These are phyloP conservation scores for Semnornis frantzii DNA, from an alignment of 2,113 vertebrate genomes.

Conservation along the genomic window DNA sequence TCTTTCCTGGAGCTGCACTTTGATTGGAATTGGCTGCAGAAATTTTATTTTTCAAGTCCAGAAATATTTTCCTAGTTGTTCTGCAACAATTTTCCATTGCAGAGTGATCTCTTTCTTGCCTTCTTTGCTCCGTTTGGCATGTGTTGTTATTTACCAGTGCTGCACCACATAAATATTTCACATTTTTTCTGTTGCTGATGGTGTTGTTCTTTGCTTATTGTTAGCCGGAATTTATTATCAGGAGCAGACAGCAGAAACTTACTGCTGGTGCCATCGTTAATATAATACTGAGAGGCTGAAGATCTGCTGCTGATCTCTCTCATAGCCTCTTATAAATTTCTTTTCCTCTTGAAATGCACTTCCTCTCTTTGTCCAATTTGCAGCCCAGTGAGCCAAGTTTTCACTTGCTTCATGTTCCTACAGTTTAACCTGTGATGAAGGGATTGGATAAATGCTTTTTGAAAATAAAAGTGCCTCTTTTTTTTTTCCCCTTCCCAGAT, in stretches of 20 bases:
- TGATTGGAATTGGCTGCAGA: not conserved
- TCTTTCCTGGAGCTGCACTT: not conserved
- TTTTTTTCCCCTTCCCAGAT: not conserved
- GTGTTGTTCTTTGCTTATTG: not conserved
- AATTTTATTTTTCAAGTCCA: not conserved
- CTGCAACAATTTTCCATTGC: not conserved
- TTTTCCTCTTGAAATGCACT: not conserved
- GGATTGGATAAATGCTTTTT: slow-evolving; percentile 32
- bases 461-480: not conserved
- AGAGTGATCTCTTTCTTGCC: not conserved
- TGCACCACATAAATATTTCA: slow-evolving; percentile 13
- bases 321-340: not conserved
- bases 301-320: not conserved
- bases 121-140: not conserved
- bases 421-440: slow-evolving; percentile 29
- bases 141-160: slow-evolving; percentile 28
- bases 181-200: slow-evolving; percentile 1
- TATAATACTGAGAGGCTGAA: not conserved
- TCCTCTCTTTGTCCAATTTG: not conserved
- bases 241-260: not conserved
- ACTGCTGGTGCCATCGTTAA: not conserved
- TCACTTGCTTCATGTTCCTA: slow-evolving; percentile 12
- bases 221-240: slow-evolving; percentile 2
- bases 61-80: not conserved
- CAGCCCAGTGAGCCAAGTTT: slow-evolving; percentile 13